These are phyloP conservation scores for Chironomus tepperi DNA, from an alignment of 1,140 invertebrate genomes.

Conservation along the genomic window DNA sequence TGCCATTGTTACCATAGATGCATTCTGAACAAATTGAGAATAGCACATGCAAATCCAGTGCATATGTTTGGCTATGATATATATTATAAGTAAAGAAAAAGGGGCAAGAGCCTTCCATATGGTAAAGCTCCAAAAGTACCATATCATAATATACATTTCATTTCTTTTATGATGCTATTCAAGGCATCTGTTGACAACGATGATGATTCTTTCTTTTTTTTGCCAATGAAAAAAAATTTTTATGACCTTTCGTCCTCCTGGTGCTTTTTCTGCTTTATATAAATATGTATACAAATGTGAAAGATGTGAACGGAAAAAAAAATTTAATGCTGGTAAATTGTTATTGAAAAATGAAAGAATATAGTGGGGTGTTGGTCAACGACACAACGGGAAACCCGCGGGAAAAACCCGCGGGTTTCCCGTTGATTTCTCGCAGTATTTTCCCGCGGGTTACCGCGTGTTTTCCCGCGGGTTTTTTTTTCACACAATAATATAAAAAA, in stretches of 20 bases:
- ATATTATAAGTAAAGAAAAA: background rate
- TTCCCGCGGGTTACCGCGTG: too few species aligned
- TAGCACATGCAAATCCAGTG: background rate
- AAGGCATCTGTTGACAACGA: conserved; percentile 20
- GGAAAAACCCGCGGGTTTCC: too few species aligned
- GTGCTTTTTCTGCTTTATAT: background rate
- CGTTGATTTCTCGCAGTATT: too few species aligned
- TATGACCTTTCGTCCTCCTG: background rate
- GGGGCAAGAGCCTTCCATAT: background rate
- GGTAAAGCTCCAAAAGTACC: background rate
- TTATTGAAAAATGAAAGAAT: too few species aligned
- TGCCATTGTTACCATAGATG: background rate
- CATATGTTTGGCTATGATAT: too few species aligned
- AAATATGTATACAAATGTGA: too few species aligned
- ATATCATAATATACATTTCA: conserved; percentile 22
- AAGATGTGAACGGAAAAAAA: too few species aligned
- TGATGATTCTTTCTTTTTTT: background rate
- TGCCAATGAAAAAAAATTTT: background rate
- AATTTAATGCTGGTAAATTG: too few species aligned
- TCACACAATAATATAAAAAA: too few species aligned
- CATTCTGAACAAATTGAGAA: background rate
- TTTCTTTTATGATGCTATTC: conserved; percentile 18
- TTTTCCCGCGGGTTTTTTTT: too few species aligned
- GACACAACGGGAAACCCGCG: too few species aligned
- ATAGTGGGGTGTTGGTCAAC: too few species aligned